These are phyloP conservation scores for Pteropus rufus DNA, from an alignment of 2,797 vertebrate species.

Conservation along the genomic window DNA sequence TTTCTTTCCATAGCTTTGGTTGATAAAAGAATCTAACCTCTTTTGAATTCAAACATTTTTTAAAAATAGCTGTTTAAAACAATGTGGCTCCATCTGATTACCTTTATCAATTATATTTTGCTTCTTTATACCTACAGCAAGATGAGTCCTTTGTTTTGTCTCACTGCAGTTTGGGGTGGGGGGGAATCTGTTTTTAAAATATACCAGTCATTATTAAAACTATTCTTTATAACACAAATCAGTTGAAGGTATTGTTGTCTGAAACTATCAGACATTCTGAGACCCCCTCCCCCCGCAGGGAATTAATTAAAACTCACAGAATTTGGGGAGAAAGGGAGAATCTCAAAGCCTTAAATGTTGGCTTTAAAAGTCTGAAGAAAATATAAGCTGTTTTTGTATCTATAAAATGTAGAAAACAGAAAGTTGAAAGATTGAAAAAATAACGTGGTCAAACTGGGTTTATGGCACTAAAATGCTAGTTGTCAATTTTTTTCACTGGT, in stretches of 20 bases:
- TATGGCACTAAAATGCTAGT: background rate
- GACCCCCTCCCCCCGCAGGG: background rate
- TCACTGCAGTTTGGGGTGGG: background rate
- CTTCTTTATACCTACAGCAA: constrained; percentile 67
- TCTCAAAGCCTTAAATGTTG: constrained; percentile 9
- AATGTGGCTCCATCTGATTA: constrained; percentile 71
- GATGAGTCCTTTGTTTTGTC: constrained; percentile 16
- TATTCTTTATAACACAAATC: background rate
- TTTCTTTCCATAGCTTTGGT: constrained; percentile 74
- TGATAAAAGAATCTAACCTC: constrained; percentile 76
- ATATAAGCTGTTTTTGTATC: background rate
- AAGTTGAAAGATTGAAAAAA: constrained; percentile 20
- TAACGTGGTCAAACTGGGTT: background rate
- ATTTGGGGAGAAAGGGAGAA: background rate
- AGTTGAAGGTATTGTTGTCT: background rate
- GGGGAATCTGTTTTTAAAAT: constrained; percentile 2
- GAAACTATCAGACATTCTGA: background rate
- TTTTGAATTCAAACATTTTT: constrained; percentile 78
- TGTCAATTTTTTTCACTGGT: background rate
- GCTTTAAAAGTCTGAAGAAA: constrained; percentile 1
- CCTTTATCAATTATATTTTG: constrained; percentile 77
- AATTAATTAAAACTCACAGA: constrained; percentile 61
- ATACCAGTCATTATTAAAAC: background rate
- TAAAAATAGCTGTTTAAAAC: constrained; percentile 76
- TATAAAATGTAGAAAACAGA: background rate